A percentile compares a stretch with the other conserved stretches of the same genome.
phyloP scores from a whole-genome alignment of 2,113 vertebrate species.

The Dipodomys ordii region DNA sequence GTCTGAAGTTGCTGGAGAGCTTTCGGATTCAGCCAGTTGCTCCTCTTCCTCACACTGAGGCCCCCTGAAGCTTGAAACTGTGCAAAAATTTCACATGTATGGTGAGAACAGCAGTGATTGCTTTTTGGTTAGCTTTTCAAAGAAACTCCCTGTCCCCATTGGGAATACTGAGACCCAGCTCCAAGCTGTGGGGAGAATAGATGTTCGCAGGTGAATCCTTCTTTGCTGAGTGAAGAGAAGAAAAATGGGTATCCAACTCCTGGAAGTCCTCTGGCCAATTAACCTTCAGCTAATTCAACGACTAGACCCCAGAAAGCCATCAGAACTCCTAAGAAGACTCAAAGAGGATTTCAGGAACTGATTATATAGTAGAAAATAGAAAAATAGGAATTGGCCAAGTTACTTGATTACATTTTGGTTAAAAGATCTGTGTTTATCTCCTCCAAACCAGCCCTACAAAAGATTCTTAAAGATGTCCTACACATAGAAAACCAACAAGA shows the following conservation, averaged over 20 bases:
- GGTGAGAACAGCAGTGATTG: background rate
- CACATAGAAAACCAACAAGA: no score
- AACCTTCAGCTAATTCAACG: background rate
- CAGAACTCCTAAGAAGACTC: conserved; percentile 14
- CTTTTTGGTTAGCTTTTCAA: conserved; percentile 49
- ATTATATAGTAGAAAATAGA: conserved; percentile 4
- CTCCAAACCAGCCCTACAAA: no score
- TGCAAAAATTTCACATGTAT: conserved; percentile 33
- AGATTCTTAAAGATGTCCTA: no score
- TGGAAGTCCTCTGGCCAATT: background rate
- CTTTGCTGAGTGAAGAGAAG: conserved; percentile 72
- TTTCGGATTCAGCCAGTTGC: background rate
- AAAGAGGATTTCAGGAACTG: conserved; percentile 20
- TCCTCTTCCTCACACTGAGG: conserved; percentile 38
- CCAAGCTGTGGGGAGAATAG: background rate
- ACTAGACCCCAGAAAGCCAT: background rate
- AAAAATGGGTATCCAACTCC: conserved; percentile 43
- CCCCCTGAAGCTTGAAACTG: background rate
- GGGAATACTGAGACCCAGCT: background rate
- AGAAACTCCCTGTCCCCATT: background rate
- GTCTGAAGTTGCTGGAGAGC: conserved; percentile 64
- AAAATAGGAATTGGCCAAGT: background rate
- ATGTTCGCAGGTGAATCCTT: background rate
- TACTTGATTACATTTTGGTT: conserved; percentile 12
- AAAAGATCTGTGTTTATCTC: background rate